Conservation (phyloP, 2,113 vertebrate genomes). For the Ammospiza nelsoni region DNA sequence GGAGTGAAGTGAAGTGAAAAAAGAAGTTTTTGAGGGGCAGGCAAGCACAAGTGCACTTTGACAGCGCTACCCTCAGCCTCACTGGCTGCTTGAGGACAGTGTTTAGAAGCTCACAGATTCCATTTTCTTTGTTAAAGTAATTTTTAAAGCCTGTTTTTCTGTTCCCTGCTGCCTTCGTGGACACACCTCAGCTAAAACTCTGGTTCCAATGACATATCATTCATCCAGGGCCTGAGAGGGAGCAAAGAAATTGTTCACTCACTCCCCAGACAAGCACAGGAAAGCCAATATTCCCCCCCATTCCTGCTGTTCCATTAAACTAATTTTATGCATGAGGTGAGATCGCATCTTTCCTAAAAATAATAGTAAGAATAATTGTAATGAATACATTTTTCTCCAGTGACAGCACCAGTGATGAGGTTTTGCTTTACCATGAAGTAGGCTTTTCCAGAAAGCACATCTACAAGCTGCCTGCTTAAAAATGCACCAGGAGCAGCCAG, state of each 20-base stretch:
- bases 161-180: background rate
- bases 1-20: background rate
- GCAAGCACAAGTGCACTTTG: background rate
- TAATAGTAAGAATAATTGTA: conserved; percentile 27
- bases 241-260: conserved; percentile 19
- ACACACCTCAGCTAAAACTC: background rate
- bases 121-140: background rate
- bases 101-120: background rate
- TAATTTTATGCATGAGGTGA: conserved; percentile 71
- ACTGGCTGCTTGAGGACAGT: background rate
- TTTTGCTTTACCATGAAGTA: conserved; percentile 2
- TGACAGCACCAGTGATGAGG: conserved; percentile 7
- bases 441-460: background rate
- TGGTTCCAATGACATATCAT: background rate
- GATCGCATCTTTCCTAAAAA: conserved; percentile 16
- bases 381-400: conserved; percentile 53
- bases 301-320: conserved; percentile 51
- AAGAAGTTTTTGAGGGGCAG: background rate
- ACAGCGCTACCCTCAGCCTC: background rate
- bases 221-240: background rate
- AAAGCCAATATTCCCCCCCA: conserved; percentile 19
- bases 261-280: background rate
- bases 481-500: background rate
- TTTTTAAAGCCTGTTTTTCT: background rate
- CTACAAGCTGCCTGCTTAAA: background rate